These are phyloP conservation scores for Ditylenchus dipsaci DNA, from an alignment of 1,140 invertebrate genomes.

Conservation along the genomic window DNA sequence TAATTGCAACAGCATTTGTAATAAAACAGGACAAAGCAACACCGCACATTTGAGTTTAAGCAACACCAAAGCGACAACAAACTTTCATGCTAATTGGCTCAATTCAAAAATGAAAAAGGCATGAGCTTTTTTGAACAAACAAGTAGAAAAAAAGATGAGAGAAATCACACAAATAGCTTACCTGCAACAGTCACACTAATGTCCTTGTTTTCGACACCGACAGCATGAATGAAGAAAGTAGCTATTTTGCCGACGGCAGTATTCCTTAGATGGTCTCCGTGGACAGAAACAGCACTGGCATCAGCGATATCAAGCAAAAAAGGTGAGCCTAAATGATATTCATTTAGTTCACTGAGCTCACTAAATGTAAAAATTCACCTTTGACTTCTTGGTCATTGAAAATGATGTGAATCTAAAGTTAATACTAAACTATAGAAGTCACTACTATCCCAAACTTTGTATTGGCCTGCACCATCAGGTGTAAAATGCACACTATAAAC, in stretches of 20 bases:
- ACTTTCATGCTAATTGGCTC: not conserved
- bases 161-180: slow-evolving; percentile 27
- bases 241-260: slow-evolving; percentile 66
- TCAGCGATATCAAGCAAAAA: slow-evolving; percentile 63
- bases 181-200: slow-evolving; percentile 60
- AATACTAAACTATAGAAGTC: too few species aligned
- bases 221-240: slow-evolving; percentile 64
- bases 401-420: slow-evolving; percentile 72
- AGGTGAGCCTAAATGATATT: slow-evolving; percentile 63
- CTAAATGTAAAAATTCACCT: slow-evolving; percentile 36
- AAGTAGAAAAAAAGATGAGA: slow-evolving; percentile 21
- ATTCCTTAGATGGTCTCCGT: slow-evolving; percentile 68
- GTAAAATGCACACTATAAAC: slow-evolving; percentile 82
- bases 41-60: slow-evolving; percentile 10
- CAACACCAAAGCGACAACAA: slow-evolving; percentile 4
- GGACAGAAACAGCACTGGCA: slow-evolving; percentile 61
- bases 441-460: slow-evolving; percentile 62
- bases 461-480: slow-evolving; percentile 80
- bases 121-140: slow-evolving; percentile 13
- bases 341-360: slow-evolving; percentile 1
- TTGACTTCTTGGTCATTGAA: slow-evolving; percentile 93
- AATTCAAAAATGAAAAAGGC: too few species aligned
- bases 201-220: slow-evolving; percentile 61
- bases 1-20: too few species aligned
- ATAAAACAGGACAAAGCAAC: slow-evolving; percentile 15